phyloP scores from a whole-genome alignment of 2,797 vertebrate genomes.

The Balearica regulorum region DNA sequence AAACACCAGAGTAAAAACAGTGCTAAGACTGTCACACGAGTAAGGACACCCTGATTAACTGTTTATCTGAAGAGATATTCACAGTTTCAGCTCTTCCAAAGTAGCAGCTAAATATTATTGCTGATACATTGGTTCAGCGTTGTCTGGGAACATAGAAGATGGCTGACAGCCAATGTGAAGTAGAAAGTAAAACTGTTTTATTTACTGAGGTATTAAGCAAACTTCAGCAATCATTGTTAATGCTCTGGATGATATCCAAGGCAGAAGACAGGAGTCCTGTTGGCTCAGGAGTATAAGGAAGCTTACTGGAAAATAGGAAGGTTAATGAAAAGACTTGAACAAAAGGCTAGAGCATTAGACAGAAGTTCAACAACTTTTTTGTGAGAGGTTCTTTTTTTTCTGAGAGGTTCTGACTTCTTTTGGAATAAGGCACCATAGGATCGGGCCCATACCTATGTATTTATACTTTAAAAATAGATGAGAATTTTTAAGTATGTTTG shows the following conservation, averaged over 20 bases:
- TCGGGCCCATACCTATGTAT: background rate
- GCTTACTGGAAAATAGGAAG: background rate
- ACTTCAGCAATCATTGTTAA: slow-evolving; percentile 18
- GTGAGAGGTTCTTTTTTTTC: background rate
- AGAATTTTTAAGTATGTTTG: background rate
- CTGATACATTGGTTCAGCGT: background rate
- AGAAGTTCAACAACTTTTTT: background rate
- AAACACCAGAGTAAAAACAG: background rate
- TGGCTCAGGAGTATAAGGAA: background rate
- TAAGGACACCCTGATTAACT: background rate
- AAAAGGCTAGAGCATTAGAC: background rate
- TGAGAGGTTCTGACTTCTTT: background rate
- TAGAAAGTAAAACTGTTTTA: slow-evolving; percentile 19
- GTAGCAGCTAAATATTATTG: background rate
- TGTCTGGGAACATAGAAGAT: background rate
- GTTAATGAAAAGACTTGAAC: slow-evolving; percentile 1
- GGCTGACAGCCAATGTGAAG: slow-evolving; percentile 7
- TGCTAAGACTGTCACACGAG: background rate
- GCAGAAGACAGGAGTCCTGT: background rate
- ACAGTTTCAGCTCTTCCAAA: background rate
- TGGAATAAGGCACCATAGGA: background rate
- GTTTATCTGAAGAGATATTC: background rate
- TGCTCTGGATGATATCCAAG: background rate
- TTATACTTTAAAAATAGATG: background rate
- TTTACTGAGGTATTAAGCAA: slow-evolving; percentile 39